These are phyloP conservation scores for Caenorhabditis becei DNA, from an alignment of 2,888 invertebrate genomes.

Conservation along the genomic window DNA sequence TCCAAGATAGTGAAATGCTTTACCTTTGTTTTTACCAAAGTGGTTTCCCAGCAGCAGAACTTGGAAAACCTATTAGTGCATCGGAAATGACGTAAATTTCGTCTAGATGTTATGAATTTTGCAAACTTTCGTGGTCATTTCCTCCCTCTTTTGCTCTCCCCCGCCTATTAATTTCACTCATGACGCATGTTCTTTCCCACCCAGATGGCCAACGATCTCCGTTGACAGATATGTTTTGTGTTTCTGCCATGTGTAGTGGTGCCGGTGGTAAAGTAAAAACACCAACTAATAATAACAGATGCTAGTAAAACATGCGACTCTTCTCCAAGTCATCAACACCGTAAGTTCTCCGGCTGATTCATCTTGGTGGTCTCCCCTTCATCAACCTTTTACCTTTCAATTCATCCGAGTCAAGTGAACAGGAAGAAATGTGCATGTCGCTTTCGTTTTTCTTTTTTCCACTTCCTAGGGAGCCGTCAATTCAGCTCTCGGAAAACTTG, in stretches of 20 bases:
- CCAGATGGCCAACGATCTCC: conserved; percentile 34
- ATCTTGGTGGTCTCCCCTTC: background rate
- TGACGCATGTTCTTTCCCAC: conserved; percentile 43
- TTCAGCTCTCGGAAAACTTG: conserved; percentile 13
- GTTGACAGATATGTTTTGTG: conserved; percentile 9
- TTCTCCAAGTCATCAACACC: background rate
- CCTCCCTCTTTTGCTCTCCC: background rate
- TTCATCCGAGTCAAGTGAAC: conserved; percentile 20
- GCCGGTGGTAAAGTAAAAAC: background rate
- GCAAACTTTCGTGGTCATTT: conserved; percentile 12
- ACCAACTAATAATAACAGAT: conserved; percentile 17
- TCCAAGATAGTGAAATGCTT: too few relatives aligned
- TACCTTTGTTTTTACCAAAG: too few relatives aligned
- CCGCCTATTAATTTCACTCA: conserved; percentile 47
- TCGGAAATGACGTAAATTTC: conserved; percentile 38
- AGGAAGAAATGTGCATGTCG: conserved; percentile 11
- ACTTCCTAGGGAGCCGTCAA: background rate
- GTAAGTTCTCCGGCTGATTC: background rate
- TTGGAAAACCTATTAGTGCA: too few relatives aligned
- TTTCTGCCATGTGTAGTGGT: conserved; percentile 18
- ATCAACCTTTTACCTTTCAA: background rate
- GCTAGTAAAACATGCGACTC: conserved; percentile 30
- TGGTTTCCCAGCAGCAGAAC: too few relatives aligned
- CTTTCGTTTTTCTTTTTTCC: conserved; percentile 13
- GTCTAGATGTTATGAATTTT: conserved; percentile 18